Conservation (phyloP, 2,113 vertebrate species). For the Oncorhynchus mykiss region DNA sequence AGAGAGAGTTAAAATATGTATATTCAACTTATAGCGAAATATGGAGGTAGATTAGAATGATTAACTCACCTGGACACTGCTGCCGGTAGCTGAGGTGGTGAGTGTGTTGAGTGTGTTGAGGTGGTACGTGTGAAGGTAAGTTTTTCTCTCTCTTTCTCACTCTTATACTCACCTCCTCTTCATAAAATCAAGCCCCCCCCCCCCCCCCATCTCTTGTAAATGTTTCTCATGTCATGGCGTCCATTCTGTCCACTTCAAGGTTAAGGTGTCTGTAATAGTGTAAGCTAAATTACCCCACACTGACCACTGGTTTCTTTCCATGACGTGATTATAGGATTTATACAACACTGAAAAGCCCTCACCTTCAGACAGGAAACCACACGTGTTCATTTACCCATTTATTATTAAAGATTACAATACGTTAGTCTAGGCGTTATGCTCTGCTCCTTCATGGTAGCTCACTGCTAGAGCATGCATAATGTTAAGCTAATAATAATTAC, state of each 20-base stretch:
- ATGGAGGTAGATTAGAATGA: not conserved
- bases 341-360: not conserved
- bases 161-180: conserved; percentile 15
- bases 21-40: not conserved
- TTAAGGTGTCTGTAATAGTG: conserved; percentile 26
- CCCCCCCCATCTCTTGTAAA: not conserved
- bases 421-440: too few species aligned
- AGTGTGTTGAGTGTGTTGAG: not conserved
- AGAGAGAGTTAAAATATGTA: not conserved
- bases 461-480: too few species aligned
- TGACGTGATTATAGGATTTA: not conserved
- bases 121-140: not conserved
- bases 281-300: conserved; percentile 16
- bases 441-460: too few species aligned
- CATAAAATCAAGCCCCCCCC: conserved; percentile 2
- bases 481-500: too few species aligned
- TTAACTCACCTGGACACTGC: conserved; percentile 13
- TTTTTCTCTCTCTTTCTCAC: not conserved
- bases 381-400: not conserved
- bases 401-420: too few species aligned
- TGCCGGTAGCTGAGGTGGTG: not conserved
- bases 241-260: not conserved
- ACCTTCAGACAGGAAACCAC: not conserved
- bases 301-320: conserved; percentile 34
- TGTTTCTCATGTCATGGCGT: not conserved